Evolutionary conservation across 2,797 vertebrate genomes (phyloP), one percentile per base, ranked within the genome.

Genomic region (Enteromius argenteus): DNA sequence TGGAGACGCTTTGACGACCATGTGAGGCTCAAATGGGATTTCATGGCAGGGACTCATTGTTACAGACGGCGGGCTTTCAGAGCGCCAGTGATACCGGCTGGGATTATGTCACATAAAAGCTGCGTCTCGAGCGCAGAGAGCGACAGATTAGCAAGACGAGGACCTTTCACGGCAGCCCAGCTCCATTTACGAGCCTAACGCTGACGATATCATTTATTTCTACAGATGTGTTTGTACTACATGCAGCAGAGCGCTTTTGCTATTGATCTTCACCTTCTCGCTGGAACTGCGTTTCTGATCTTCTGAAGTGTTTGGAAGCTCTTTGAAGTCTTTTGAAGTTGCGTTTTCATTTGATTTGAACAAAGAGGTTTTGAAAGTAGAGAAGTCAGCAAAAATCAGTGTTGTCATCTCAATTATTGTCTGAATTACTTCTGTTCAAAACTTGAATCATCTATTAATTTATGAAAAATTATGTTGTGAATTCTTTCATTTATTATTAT

Each of bases 21-120:
- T 71, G 68, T 51, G 69, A 72, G 76, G 73, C 51, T 83, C 75
- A 91, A 92, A 92, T 92, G 89, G 86, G 87, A 91, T 93, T 93
- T 92, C 17, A 78, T 85, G 84, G 86, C 87, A 91, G 85, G 81
- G 85, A 89, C 88, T 81, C 82, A 79, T 90, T 90, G 88, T 92
- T 92, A 89, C 84, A 81, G 86, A 91, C 86, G 83, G 39, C 73
- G 19, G 75, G 86, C 35, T 85, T 89, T 88, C 84, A 84, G 87
- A 85, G 72, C 71, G 80, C 75, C 85, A 66, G 5, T 49, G 82
- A 80, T 86, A 84, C 53, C 44, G 42, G 79, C 66, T 27, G 56
- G 79, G 78, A 67, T 81, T 84, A 86, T 82, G 88, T 85, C 82
- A 71, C 64, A 56, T 80, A 79, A 88, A 84, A 81, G 75, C 39